Percentiles rank a stretch among this genome's conserved stretches.
Conservation (phyloP, 2,888 invertebrate genomes). For the Andrena trimmerana region DNA sequence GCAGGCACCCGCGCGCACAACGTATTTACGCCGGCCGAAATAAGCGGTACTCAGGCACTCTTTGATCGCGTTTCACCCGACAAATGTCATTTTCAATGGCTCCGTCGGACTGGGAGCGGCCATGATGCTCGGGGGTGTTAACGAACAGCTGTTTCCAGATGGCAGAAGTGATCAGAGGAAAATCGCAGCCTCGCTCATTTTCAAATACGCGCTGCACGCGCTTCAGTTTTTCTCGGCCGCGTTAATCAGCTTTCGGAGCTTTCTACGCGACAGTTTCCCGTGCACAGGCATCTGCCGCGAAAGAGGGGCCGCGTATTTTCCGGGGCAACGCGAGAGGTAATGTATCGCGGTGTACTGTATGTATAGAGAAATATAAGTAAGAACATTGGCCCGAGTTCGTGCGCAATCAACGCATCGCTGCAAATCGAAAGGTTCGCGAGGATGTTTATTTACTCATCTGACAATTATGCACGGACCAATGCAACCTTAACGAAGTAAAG, state of each 20-base stretch:
- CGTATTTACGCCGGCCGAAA: conserved; percentile 25
- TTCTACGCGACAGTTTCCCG: not conserved
- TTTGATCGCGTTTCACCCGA: conserved; percentile 64
- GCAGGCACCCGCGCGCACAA: conserved; percentile 11
- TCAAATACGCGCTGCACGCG: conserved; percentile 3
- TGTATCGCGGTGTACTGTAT: not conserved
- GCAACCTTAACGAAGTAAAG: not conserved
- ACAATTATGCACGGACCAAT: not conserved
- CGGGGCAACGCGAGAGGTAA: conserved; percentile 8
- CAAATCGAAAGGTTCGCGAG: not conserved
- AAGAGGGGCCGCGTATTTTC: not conserved
- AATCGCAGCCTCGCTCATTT: conserved; percentile 23
- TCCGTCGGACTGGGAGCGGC: conserved; percentile 78
- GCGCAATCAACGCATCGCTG: not conserved
- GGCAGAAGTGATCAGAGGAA: conserved; percentile 49
- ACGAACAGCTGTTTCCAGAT: conserved; percentile 77
- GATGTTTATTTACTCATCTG: conserved; percentile 18
- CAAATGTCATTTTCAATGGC: conserved; percentile 74
- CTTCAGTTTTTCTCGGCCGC: conserved; percentile 20
- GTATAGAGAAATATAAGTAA: not conserved
- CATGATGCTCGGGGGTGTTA: conserved; percentile 77
- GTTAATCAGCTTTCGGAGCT: conserved; percentile 14
- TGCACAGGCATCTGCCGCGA: not conserved
- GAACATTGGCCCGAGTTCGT: not conserved
- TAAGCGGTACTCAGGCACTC: conserved; percentile 48